Evolutionary conservation across 2,888 invertebrate species (phyloP).

Genomic region (Tigriopus californicus): DNA sequence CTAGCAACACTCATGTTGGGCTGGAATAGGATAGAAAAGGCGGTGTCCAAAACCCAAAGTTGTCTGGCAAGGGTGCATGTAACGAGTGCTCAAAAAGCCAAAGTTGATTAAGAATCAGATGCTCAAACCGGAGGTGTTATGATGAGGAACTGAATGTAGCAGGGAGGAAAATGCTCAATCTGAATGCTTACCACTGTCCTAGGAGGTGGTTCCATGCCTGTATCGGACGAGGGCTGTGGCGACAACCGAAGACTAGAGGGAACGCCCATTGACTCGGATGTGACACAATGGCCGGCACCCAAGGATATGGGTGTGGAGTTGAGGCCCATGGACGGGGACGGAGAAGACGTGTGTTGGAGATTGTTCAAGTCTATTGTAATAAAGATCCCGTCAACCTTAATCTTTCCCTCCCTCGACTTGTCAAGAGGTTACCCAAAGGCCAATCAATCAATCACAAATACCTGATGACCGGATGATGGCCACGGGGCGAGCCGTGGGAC

Average conservation of each 20-base stretch:
- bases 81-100: too few species aligned
- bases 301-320: background rate
- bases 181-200: constrained; percentile 6
- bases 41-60: too few species aligned
- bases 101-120: too few species aligned
- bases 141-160: background rate
- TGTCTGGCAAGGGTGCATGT: too few species aligned
- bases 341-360: too few species aligned
- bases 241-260: too few species aligned
- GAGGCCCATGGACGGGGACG: background rate
- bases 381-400: background rate
- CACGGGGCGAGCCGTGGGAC: constrained; percentile 88
- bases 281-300: background rate
- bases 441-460: constrained; percentile 24
- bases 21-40: too few species aligned
- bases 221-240: too few species aligned
- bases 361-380: background rate
- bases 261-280: background rate
- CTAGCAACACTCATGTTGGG: too few species aligned
- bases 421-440: background rate
- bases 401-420: background rate
- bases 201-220: background rate
- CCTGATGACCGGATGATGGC: constrained; percentile 83
- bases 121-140: too few species aligned
- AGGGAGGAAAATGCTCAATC: background rate